A percentile compares a stretch with the other conserved stretches of the same genome.
Evolutionary conservation across 2,797 vertebrate genomes (phyloP).

Genomic region (Spatula versicolor): DNA sequence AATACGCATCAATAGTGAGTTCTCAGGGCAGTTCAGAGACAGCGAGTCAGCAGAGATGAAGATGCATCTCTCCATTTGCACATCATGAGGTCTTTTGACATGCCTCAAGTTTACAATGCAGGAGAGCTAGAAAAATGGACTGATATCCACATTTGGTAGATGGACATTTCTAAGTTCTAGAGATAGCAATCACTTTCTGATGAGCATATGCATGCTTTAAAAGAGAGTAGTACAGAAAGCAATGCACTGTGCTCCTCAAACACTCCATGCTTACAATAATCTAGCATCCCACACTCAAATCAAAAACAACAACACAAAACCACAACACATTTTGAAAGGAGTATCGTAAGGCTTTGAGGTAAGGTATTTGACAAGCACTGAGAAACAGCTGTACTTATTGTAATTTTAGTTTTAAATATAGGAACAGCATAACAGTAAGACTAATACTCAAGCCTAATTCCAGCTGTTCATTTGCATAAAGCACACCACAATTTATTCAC

Average conservation of each 20-base stretch:
- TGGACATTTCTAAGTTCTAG: neutral
- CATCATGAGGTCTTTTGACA: neutral
- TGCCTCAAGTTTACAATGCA: neutral
- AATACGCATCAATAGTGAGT: neutral
- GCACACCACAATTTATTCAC: neutral
- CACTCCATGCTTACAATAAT: neutral
- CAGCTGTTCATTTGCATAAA: slow-evolving; percentile 6
- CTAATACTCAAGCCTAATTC: neutral
- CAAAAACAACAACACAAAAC: accelerated
- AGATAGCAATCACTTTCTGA: neutral
- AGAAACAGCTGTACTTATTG: neutral
- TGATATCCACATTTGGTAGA: neutral
- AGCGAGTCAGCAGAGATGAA: neutral
- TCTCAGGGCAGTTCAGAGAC: neutral
- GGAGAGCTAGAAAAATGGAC: neutral
- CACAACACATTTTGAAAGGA: neutral
- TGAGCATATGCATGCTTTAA: neutral
- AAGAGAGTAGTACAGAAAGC: neutral
- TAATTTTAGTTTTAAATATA: neutral
- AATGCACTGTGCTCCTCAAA: neutral
- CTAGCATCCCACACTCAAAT: neutral
- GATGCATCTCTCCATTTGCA: neutral
- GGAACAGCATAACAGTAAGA: neutral
- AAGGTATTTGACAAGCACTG: neutral
- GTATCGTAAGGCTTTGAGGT: neutral